Percentiles rank a stretch among this genome's conserved stretches.
Conservation (phyloP, 2,113 vertebrate species). For the Manacus vitellinus region DNA sequence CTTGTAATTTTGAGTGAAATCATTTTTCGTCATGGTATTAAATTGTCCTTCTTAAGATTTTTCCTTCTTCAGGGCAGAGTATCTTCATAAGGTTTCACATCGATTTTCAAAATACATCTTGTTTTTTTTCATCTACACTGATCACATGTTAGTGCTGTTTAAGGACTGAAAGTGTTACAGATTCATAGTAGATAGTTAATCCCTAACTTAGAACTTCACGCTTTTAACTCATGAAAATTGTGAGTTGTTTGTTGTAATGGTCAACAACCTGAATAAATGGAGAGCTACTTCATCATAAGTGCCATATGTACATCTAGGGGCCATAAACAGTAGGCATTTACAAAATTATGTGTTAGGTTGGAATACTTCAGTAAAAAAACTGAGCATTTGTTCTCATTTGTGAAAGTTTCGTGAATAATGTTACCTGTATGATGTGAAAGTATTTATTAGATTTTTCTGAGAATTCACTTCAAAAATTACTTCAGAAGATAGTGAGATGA, state of each 20-base stretch:
- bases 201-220: neutral
- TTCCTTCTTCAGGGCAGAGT: neutral
- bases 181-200: neutral
- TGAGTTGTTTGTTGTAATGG: neutral
- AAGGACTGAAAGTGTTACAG: neutral
- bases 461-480: neutral
- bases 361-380: neutral
- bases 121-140: neutral
- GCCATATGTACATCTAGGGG: rapidly evolving
- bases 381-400: neutral
- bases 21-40: neutral
- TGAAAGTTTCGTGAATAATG: neutral
- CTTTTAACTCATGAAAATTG: neutral
- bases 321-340: neutral
- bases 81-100: neutral
- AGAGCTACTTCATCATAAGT: rapidly evolving
- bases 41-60: neutral
- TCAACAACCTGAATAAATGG: neutral
- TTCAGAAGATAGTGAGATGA: neutral
- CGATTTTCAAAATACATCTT: neutral
- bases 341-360: neutral
- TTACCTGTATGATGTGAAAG: neutral
- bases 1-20: neutral
- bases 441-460: neutral
- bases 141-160: neutral